These are phyloP conservation scores for Hyperopisus bebe DNA, from an alignment of 2,113 vertebrate species.

Conservation along the genomic window DNA sequence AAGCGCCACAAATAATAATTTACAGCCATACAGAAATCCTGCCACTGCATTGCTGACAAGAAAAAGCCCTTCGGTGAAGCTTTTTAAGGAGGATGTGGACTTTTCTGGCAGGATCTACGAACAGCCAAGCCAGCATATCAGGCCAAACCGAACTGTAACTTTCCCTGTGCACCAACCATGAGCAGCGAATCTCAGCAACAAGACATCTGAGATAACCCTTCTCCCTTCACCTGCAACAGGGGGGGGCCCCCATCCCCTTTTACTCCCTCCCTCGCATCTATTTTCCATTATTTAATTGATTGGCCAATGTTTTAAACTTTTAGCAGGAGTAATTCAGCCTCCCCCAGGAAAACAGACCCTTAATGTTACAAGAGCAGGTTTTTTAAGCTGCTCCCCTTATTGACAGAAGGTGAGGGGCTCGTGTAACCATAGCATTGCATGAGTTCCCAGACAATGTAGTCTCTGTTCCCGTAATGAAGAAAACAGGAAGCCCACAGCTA, in stretches of 20 bases:
- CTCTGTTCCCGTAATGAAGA: not conserved
- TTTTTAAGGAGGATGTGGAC: not conserved
- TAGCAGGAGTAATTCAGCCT: not conserved
- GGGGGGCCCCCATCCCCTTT: not conserved
- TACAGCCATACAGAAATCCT: not conserved
- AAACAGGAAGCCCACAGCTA: slow-evolving; percentile 7
- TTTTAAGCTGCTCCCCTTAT: not conserved
- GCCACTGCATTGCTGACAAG: not conserved
- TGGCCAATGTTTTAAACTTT: not conserved
- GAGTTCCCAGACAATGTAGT: not conserved
- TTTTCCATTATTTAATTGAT: not conserved
- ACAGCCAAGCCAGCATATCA: not conserved
- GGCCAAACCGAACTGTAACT: slow-evolving; percentile 32
- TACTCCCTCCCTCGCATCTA: not conserved
- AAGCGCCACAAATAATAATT: slow-evolving; percentile 9
- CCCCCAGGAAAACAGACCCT: not conserved
- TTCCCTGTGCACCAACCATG: slow-evolving; percentile 22
- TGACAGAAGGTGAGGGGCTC: not conserved
- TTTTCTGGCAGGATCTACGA: not conserved
- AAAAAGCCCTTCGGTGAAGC: not conserved
- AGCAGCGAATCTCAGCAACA: not conserved
- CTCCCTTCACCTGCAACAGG: slow-evolving; percentile 9
- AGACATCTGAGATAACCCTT: not conserved
- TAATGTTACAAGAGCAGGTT: not conserved
- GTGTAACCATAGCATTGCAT: not conserved